Percentiles rank a stretch among this genome's conserved stretches.
Conservation (phyloP, 2,797 vertebrate species). For the Serranus cabrilla region DNA sequence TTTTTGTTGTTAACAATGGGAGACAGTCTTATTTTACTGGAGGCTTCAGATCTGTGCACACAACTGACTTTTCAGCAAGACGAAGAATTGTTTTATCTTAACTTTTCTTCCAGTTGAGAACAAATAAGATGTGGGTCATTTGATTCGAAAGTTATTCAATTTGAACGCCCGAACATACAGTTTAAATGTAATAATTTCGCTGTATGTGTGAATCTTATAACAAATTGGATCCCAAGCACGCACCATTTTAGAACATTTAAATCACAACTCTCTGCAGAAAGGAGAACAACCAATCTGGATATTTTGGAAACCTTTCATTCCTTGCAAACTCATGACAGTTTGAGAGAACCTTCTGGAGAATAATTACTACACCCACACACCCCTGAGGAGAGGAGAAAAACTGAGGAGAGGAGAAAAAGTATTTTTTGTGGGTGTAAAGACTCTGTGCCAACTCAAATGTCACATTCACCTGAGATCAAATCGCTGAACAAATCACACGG, state of each 20-base stretch:
- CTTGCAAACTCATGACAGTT: slow-evolving; percentile 58
- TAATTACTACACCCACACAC: slow-evolving; percentile 79
- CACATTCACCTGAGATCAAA: slow-evolving; percentile 63
- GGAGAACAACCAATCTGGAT: slow-evolving; percentile 52
- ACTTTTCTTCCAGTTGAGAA: slow-evolving; percentile 57
- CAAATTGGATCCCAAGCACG: slow-evolving; percentile 20
- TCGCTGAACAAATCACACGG: slow-evolving; percentile 44
- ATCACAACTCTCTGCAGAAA: slow-evolving; percentile 38
- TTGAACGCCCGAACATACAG: slow-evolving; percentile 24
- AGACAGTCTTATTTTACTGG: slow-evolving; percentile 71
- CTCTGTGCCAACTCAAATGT: slow-evolving; percentile 68
- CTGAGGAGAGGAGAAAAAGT: slow-evolving; percentile 57
- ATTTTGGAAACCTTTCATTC: slow-evolving; percentile 52
- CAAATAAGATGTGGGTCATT: slow-evolving; percentile 69
- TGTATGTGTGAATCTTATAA: slow-evolving; percentile 15
- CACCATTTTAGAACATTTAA: slow-evolving; percentile 7
- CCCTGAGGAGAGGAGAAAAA: slow-evolving; percentile 56
- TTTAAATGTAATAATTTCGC: slow-evolving; percentile 32
- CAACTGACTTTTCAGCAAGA: slow-evolving; percentile 56
- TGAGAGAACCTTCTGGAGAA: slow-evolving; percentile 70
- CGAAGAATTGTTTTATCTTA: slow-evolving; percentile 53
- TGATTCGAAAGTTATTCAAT: slow-evolving; percentile 60
- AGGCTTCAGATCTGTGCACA: slow-evolving; percentile 68
- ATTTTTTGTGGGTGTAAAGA: slow-evolving; percentile 65
- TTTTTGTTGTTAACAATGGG: slow-evolving; percentile 72